phyloP scores from a whole-genome alignment of 2,113 vertebrate genomes.

The Megaleporinus macrocephalus region DNA sequence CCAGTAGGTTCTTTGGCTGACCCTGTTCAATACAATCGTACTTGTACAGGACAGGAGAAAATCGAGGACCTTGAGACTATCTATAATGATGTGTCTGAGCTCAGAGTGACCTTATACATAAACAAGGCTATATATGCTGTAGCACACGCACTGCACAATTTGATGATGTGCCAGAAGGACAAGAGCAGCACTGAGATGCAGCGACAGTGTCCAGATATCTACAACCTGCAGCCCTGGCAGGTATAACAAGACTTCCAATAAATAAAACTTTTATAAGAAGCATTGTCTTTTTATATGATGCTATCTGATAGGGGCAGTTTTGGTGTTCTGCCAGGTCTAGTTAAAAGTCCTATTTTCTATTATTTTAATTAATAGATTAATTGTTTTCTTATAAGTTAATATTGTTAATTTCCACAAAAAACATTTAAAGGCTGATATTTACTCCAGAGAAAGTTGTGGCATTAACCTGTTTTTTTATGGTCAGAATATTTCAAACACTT shows the following conservation, averaged over 20 bases:
- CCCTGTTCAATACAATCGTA: constrained; percentile 33
- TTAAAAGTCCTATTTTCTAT: too few relatives aligned
- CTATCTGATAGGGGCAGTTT: too few relatives aligned
- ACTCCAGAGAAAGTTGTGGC: too few relatives aligned
- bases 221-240: constrained; percentile 66
- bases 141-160: constrained; percentile 64
- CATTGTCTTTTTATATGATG: too few relatives aligned
- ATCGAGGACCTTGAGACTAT: constrained; percentile 57
- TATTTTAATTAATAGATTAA: too few relatives aligned
- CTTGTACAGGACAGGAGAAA: constrained; percentile 64
- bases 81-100: constrained; percentile 65
- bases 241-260: constrained; percentile 38
- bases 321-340: too few relatives aligned
- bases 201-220: constrained; percentile 53
- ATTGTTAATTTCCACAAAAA: too few relatives aligned
- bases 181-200: constrained; percentile 24
- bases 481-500: too few relatives aligned
- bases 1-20: constrained; percentile 41
- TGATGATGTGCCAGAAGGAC: constrained; percentile 57
- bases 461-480: too few relatives aligned
- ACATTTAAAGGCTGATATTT: too few relatives aligned
- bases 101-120: constrained; percentile 64
- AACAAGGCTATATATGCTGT: constrained; percentile 69
- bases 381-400: too few relatives aligned
- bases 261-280: neutral